Conservation (phyloP, 2,113 vertebrate genomes). For the Chloropsis cyanopogon region DNA sequence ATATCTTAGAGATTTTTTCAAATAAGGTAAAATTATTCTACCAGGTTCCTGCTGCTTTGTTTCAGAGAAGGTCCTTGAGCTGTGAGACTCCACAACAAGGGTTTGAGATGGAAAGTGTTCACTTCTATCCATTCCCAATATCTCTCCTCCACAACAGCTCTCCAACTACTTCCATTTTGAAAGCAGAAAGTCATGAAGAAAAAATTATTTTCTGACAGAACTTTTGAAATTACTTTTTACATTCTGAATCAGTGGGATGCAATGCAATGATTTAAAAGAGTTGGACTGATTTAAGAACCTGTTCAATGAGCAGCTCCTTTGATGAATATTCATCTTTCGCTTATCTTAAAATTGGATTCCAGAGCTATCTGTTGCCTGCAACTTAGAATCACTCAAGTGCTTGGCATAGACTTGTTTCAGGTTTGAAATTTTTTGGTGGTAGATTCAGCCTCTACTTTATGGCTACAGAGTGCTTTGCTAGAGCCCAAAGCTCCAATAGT, state of each 20-base stretch:
- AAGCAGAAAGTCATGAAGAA: neutral
- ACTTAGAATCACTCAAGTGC: neutral
- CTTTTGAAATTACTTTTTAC: neutral
- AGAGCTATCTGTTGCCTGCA: neutral
- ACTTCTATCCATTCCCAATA: neutral
- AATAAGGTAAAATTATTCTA: neutral
- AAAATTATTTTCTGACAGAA: neutral
- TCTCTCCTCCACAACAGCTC: neutral
- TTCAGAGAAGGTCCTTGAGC: neutral
- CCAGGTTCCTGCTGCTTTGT: neutral
- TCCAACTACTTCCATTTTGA: neutral
- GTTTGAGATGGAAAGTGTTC: neutral
- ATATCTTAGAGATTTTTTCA: neutral
- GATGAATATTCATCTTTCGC: conserved; percentile 10
- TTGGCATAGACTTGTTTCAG: neutral
- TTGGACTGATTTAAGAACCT: conserved; percentile 22
- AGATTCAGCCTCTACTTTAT: neutral
- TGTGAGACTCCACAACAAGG: neutral
- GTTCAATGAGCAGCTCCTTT: neutral
- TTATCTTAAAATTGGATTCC: neutral
- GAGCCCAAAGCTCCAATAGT: neutral
- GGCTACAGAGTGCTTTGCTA: neutral
- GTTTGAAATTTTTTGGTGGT: neutral
- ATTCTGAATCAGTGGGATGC: neutral
- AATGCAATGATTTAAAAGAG: neutral